Evolutionary conservation across 2,888 invertebrate genomes (phyloP).

Genomic region (Lomographa bimaculata): DNA sequence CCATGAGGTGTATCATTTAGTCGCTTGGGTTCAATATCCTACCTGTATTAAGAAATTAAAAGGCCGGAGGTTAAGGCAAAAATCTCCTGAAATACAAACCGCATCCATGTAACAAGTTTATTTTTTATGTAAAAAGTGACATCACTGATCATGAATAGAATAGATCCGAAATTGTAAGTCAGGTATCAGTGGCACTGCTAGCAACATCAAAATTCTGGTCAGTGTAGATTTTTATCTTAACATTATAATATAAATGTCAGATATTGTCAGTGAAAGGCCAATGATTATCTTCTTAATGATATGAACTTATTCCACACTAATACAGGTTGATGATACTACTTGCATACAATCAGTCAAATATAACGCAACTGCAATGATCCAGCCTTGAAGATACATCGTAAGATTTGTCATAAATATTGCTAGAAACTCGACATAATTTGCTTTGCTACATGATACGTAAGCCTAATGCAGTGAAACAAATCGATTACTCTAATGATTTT

Average conservation of each 20-base stretch:
- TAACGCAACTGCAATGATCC: not conserved
- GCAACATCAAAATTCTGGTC: too few species aligned
- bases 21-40: constrained; percentile 25
- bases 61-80: constrained; percentile 3
- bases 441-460: constrained; percentile 17
- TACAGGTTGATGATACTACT: not conserved
- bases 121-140: too few species aligned
- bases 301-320: not conserved
- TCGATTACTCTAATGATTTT: constrained; percentile 42
- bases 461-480: constrained; percentile 26
- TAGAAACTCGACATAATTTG: constrained; percentile 10
- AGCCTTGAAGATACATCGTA: not conserved
- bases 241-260: too few species aligned
- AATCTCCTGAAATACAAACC: too few species aligned
- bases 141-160: too few species aligned
- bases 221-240: too few species aligned
- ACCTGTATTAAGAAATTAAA: constrained; percentile 9
- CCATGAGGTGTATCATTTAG: constrained; percentile 42
- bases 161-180: too few species aligned
- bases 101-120: too few species aligned
- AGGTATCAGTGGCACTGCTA: too few species aligned
- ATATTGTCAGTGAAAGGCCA: too few species aligned
- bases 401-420: constrained; percentile 5
- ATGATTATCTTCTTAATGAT: too few species aligned
- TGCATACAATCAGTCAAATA: too few species aligned